Conservation (phyloP, 2,888 invertebrate genomes). For the Oxyteleia sp. region DNA sequence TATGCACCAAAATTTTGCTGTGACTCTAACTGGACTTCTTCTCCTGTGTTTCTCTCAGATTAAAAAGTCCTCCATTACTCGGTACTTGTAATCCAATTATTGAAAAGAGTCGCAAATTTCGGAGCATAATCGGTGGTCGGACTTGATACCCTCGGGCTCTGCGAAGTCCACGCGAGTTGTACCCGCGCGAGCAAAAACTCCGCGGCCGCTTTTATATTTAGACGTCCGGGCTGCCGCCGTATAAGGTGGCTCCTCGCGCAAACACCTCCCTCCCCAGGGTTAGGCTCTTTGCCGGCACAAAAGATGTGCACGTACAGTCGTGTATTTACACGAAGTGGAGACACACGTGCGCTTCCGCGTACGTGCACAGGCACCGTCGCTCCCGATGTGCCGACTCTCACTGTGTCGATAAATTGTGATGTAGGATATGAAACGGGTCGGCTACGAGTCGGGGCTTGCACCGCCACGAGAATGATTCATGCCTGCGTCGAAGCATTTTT, state of each 20-base stretch:
- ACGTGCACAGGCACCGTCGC: not conserved
- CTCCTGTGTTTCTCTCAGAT: too few relatives aligned
- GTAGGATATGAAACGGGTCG: slow-evolving; percentile 4
- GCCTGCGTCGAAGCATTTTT: slow-evolving; percentile 14
- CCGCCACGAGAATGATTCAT: slow-evolving; percentile 15
- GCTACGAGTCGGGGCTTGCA: not conserved
- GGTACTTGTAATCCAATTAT: not conserved
- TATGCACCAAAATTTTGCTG: not conserved
- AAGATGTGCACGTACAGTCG: slow-evolving; percentile 63
- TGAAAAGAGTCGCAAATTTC: slow-evolving; percentile 8
- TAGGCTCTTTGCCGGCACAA: slow-evolving; percentile 68
- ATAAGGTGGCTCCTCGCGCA: slow-evolving; percentile 85
- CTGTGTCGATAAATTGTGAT: slow-evolving; percentile 17
- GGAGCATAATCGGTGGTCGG: slow-evolving; percentile 1
- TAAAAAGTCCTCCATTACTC: not conserved
- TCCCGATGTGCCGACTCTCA: slow-evolving; percentile 17
- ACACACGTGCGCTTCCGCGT: slow-evolving; percentile 21
- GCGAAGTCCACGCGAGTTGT: slow-evolving; percentile 76
- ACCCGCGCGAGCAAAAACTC: slow-evolving; percentile 78
- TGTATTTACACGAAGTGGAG: slow-evolving; percentile 36
- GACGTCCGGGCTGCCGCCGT: slow-evolving; percentile 87
- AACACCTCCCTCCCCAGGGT: slow-evolving; percentile 58
- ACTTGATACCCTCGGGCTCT: not conserved
- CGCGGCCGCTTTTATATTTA: slow-evolving; percentile 87
- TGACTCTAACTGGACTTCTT: too few relatives aligned